phyloP scores from a whole-genome alignment of 1,140 invertebrate genomes.

The Chrysoperla carnea region DNA sequence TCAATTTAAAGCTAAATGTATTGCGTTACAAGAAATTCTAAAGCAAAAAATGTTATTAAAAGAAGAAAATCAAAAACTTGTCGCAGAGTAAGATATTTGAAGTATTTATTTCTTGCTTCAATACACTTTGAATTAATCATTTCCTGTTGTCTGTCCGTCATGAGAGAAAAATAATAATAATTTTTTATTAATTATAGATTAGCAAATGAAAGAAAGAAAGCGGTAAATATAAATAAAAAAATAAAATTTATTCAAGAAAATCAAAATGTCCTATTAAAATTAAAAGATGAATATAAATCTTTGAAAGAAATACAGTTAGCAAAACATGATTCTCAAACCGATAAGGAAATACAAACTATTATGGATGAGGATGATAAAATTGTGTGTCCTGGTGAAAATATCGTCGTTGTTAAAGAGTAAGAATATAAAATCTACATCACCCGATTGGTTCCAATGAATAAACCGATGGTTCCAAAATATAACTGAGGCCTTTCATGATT shows the following conservation, averaged over 20 bases:
- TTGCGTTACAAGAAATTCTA: too few species aligned
- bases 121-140: too few species aligned
- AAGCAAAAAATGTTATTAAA: background rate
- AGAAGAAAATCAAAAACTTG: background rate
- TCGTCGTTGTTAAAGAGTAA: background rate
- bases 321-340: slow-evolving; percentile 9
- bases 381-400: background rate
- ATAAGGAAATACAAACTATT: background rate
- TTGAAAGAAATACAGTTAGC: slow-evolving; percentile 9
- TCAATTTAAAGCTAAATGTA: too few species aligned
- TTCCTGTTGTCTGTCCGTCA: too few species aligned
- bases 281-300: slow-evolving; percentile 13
- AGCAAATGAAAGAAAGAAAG: slow-evolving; percentile 7
- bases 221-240: slow-evolving; percentile 9
- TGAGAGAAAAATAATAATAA: too few species aligned
- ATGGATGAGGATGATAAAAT: background rate
- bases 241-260: slow-evolving; percentile 14
- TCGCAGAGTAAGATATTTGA: background rate
- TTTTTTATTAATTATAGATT: slow-evolving; percentile 4
- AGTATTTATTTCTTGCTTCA: too few species aligned
- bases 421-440: background rate
- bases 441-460: too few species aligned
- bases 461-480: too few species aligned
- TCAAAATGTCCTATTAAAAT: slow-evolving; percentile 11
- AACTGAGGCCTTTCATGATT: too few species aligned